phyloP scores from a whole-genome alignment of 2,113 vertebrate genomes.

The Sebastes fasciatus region DNA sequence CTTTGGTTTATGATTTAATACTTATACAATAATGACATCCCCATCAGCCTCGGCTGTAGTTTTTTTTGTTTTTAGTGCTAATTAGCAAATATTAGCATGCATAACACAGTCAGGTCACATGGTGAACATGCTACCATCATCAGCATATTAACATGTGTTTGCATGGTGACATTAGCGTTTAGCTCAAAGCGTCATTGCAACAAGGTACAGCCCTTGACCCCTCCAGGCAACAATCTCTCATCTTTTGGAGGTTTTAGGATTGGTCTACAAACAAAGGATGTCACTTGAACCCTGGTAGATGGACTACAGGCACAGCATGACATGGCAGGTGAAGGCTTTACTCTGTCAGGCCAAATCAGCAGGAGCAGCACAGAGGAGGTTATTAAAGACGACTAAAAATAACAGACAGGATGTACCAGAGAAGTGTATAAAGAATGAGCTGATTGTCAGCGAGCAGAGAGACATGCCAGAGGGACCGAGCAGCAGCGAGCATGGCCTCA shows the following conservation, averaged over 20 bases:
- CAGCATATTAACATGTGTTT: neutral
- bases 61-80: too few species aligned
- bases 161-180: neutral
- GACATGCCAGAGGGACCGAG: conserved; percentile 24
- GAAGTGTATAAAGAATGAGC: conserved; percentile 1
- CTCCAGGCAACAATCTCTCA: neutral
- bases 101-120: neutral
- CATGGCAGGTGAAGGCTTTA: conserved; percentile 23
- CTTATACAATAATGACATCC: neutral
- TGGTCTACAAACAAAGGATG: conserved; percentile 19
- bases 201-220: neutral
- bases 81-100: neutral
- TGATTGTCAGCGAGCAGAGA: conserved; percentile 28
- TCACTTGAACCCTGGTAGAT: neutral
- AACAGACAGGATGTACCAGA: conserved; percentile 41
- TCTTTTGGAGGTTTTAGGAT: neutral
- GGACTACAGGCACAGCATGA: conserved; percentile 34
- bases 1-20: neutral
- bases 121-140: neutral
- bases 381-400: conserved; percentile 56
- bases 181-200: neutral
- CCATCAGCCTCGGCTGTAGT: neutral
- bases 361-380: conserved; percentile 21
- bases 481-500: conserved; percentile 36
- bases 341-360: conserved; percentile 4